Base-by-base conservation (phyloP, 2,113 vertebrate species). In the Larimichthys polyactis region DNA sequence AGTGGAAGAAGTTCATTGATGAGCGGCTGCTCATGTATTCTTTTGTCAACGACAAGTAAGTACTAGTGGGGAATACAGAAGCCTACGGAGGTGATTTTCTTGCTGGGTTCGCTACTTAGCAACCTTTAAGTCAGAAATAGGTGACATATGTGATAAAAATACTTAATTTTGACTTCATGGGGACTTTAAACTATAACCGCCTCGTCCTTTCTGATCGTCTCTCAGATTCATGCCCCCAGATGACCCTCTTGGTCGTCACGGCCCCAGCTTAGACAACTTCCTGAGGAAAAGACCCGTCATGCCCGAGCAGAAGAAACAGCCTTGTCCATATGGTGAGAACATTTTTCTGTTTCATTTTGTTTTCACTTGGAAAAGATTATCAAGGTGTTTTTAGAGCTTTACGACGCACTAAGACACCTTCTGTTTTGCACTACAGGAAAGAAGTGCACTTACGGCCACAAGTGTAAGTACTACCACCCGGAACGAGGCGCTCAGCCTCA, bases 1-100 rank as follows among this genome's bases (percentile, higher is more conserved):
- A 99, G 86, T 99, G 97, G 98, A 99, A 99, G 95, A 99, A 98
- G 92, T 99, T 99, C 93, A 97, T 99, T 75, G 98, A 99, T 20
- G 98, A 99, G 76, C 94, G 98, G 44, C 92, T 99, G 88, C 94
- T 99, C 81, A 99, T 99, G 98, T 99, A 99, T 87, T 99, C 98
- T 6, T 99, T 99, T 82, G 98, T 99, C 87, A 99, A 99, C 65
- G 98, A 99, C 95, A 99, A 99, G 98, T 99, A 93, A 96, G 97
- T 80, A 19, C 16, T 16, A 17, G 24, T 3, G 60, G 32, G 32
- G 32, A 32, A 32, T 29, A 29, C 29, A 32, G 5, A 5, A 32
- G 32, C 5, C 32, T 5, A 36, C 32, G 1, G 7, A 8, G 6
- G 32, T 36, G 32, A 4, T 36, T 36, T 36, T 36, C 6, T 36